These are phyloP conservation scores for Pelecanus crispus DNA, from an alignment of 2,113 vertebrate species.

Conservation along the genomic window DNA sequence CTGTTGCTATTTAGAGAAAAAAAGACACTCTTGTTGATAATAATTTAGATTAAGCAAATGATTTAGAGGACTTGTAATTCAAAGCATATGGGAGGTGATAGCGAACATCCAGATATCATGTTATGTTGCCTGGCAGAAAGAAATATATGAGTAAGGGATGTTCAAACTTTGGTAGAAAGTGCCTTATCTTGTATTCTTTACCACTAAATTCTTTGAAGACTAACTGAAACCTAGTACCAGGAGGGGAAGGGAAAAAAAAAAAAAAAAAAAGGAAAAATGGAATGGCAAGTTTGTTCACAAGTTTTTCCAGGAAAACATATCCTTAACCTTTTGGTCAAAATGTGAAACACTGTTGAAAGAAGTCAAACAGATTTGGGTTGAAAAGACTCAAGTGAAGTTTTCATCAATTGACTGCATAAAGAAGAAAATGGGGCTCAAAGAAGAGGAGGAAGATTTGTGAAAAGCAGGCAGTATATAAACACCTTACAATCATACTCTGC, in stretches of 20 bases:
- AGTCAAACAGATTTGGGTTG: neutral
- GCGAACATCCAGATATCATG: neutral
- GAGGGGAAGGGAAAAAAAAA: accelerated
- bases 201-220: neutral
- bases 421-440: neutral
- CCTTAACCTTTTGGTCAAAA: neutral
- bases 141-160: neutral
- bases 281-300: neutral
- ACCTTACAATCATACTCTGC: neutral
- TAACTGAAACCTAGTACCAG: neutral
- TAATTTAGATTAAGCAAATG: neutral
- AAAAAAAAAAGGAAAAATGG: neutral
- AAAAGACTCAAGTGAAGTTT: neutral
- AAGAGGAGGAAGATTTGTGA: neutral
- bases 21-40: neutral
- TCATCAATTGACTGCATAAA: neutral
- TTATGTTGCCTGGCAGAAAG: neutral
- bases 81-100: neutral
- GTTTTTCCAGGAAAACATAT: neutral
- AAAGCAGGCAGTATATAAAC: neutral
- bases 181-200: neutral
- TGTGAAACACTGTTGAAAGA: neutral
- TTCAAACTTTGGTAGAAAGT: neutral
- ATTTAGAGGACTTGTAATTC: neutral
- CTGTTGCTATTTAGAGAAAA: neutral